Evolutionary conservation across 2,797 vertebrate species (phyloP).

Genomic region (Cuculus canorus): DNA sequence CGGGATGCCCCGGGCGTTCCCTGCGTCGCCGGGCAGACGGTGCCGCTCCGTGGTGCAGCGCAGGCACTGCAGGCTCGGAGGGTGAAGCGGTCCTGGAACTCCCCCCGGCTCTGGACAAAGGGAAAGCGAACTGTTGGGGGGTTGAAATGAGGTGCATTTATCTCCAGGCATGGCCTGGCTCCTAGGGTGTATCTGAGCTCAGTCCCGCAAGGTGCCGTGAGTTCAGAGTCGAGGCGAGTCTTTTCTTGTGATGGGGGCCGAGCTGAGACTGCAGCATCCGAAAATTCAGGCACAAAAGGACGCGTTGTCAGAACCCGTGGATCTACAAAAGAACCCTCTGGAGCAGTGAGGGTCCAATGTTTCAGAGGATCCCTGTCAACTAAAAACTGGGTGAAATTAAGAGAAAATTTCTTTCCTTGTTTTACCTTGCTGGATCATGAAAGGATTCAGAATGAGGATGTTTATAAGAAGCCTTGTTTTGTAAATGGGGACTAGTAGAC

Average conservation of each 20-base stretch:
- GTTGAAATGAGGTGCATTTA: rapidly evolving
- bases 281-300: background rate
- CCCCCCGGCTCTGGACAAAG: background rate
- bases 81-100: background rate
- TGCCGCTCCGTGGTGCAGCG: constrained; percentile 59
- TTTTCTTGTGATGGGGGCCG: background rate
- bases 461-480: constrained; percentile 23
- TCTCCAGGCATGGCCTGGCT: rapidly evolving
- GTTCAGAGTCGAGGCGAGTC: background rate
- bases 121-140: background rate
- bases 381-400: background rate
- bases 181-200: no score
- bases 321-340: background rate
- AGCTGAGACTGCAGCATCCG: background rate
- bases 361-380: background rate
- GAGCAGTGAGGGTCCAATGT: background rate
- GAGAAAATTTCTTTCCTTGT: background rate
- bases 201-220: background rate
- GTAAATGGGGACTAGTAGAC: background rate
- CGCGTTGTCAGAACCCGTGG: rapidly evolving
- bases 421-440: background rate
- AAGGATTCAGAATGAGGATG: background rate
- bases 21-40: constrained; percentile 43
- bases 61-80: background rate
- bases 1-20: background rate